Conservation (phyloP, 2,888 invertebrate species). For the Lasioglossum malachurum region DNA sequence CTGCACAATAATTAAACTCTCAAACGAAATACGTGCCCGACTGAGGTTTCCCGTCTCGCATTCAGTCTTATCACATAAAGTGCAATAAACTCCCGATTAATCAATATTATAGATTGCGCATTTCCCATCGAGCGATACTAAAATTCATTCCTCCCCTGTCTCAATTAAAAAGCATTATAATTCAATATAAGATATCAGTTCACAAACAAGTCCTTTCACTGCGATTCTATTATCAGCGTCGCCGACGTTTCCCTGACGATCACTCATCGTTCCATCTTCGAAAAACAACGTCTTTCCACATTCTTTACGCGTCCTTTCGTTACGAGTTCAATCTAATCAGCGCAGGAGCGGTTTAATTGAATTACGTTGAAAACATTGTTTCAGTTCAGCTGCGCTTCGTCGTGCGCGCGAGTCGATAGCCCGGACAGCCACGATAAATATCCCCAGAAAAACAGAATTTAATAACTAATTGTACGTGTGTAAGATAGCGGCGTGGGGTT, state of each 20-base stretch:
- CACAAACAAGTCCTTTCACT: slow-evolving; percentile 1
- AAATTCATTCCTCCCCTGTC: neutral
- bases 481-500: slow-evolving; percentile 23
- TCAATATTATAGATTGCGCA: neutral
- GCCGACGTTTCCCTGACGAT: neutral
- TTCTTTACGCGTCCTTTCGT: neutral
- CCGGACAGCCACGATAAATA: slow-evolving; percentile 42
- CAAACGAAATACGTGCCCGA: neutral
- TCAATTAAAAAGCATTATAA: neutral
- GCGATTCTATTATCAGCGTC: neutral
- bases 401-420: neutral
- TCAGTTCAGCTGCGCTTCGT: slow-evolving; percentile 16
- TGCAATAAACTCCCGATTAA: neutral
- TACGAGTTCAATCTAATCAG: slow-evolving; percentile 43
- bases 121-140: neutral
- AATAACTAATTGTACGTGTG: slow-evolving; percentile 56
- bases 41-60: neutral
- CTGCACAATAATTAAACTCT: neutral
- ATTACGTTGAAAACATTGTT: slow-evolving; percentile 49
- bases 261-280: neutral
- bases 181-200: neutral
- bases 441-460: slow-evolving; percentile 43
- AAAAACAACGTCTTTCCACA: slow-evolving; percentile 23
- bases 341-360: slow-evolving; percentile 46
- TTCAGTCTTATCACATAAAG: neutral